Evolutionary conservation across 2,888 invertebrate species (phyloP), one percentile per base, ranked within the genome.

Genomic region (Gasteruption jaculator): DNA sequence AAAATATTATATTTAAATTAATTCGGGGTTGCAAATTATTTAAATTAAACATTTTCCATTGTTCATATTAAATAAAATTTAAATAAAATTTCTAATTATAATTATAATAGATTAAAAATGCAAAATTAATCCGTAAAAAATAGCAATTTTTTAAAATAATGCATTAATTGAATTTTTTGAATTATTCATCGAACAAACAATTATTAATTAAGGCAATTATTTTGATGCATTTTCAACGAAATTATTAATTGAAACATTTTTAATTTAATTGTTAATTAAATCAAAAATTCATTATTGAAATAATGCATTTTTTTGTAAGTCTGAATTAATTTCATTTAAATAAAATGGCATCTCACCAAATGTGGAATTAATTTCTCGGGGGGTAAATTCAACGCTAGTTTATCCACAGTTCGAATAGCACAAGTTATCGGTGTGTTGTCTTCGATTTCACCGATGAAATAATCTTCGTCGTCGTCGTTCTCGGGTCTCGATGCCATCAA

Each of bases 341-440:
- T 14, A 10, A 26, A 36, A 26, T 26, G 5, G 11, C 30, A 34
- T 49, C 71, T 68, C 68, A 88, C 78, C 65, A 88, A 68, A 57
- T 80, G 80, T 18, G 83, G 82, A 49, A 89, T 78, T 14, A 88
- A 73, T 65, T 84, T 86, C 53, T 86, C 86, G 8, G 88, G 84
- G 4, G 87, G 84, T 25, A 87, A 74, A 70, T 86, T 79, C 8
- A 87, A 70, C 21, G 87, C 86, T 58, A 88, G 73, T 32, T 80
- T 68, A 68, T 88, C 86, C 46, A 89, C 73, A 4, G 86, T 83
- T 72, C 86, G 85, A 0, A 83, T 80, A 6, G 86, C 85, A 48
- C 82, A 77, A 6, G 82, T 80, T 48, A 81, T 76, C 1, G 83
- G 80, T 20, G 76, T 80, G 46, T 77, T 79, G 43, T 77, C 75